Evolutionary conservation across 2,113 vertebrate genomes (phyloP).

Genomic region (Limnothrissa miodon): DNA sequence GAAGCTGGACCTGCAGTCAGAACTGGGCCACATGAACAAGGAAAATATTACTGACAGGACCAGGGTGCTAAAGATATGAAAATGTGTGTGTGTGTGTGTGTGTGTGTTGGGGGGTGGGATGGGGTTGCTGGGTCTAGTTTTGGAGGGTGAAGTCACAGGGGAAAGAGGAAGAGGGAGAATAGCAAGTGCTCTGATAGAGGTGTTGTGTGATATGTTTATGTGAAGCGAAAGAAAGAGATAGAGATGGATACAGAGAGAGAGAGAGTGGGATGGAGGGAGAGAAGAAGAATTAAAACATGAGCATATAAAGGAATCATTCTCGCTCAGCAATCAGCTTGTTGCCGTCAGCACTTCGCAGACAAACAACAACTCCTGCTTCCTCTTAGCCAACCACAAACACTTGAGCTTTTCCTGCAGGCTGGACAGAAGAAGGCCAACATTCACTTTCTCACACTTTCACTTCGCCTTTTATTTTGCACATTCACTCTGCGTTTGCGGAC

Average conservation of each 20-base stretch:
- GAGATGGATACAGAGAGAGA: neutral
- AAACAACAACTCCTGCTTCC: constrained; percentile 61
- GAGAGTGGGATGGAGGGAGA: neutral
- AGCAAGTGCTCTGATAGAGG: neutral
- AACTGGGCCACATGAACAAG: neutral
- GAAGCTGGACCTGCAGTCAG: neutral
- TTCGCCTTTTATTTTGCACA: constrained; percentile 59
- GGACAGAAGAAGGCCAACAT: constrained; percentile 56
- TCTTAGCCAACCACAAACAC: constrained; percentile 58
- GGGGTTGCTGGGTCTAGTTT: neutral
- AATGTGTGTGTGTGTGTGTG: neutral
- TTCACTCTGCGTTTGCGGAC: neutral
- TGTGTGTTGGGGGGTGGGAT: neutral
- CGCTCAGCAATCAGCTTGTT: constrained; percentile 36
- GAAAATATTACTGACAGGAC: constrained; percentile 26
- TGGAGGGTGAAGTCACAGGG: neutral
- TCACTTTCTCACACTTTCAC: constrained; percentile 77
- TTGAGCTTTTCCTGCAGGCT: constrained; percentile 59
- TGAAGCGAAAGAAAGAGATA: neutral
- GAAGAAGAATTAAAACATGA: neutral
- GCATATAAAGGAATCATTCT: neutral
- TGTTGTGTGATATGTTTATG: no score
- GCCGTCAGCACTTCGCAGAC: constrained; percentile 36
- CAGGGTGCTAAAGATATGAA: neutral
- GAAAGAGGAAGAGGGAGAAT: neutral